phyloP scores from a whole-genome alignment of 2,113 vertebrate species.

The Eudyptes chrysolophus region DNA sequence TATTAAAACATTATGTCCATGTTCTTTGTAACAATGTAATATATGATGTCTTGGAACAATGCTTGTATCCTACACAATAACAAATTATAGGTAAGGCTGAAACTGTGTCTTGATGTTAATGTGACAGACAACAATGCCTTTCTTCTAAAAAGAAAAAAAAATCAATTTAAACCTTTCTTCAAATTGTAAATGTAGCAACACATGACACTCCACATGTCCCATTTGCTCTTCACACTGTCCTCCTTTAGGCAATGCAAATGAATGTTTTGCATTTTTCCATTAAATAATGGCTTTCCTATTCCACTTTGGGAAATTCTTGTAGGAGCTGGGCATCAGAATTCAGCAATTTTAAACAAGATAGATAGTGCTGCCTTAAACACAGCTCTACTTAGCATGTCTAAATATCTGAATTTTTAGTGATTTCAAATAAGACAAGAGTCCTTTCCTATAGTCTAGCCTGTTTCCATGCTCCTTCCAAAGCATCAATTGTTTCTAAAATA shows the following conservation, averaged over 20 bases:
- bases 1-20: not conserved
- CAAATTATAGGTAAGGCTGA: not conserved
- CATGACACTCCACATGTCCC: too few species aligned
- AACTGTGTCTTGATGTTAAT: not conserved
- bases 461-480: not conserved
- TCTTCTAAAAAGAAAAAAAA: not conserved
- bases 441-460: not conserved
- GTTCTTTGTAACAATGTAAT: not conserved
- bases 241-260: not conserved
- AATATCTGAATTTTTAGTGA: not conserved
- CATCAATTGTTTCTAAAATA: constrained; percentile 55
- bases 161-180: not conserved
- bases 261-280: not conserved
- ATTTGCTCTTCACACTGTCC: not conserved
- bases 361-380: not conserved
- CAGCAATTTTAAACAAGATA: not conserved
- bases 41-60: not conserved
- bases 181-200: not conserved
- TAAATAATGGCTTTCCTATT: not conserved
- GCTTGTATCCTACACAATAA: not conserved
- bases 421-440: not conserved
- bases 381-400: not conserved
- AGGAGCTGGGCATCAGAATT: not conserved
- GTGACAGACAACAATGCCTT: not conserved
- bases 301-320: not conserved